Evolutionary conservation across 2,888 invertebrate genomes (phyloP).

Genomic region (Drosophila neutralis): DNA sequence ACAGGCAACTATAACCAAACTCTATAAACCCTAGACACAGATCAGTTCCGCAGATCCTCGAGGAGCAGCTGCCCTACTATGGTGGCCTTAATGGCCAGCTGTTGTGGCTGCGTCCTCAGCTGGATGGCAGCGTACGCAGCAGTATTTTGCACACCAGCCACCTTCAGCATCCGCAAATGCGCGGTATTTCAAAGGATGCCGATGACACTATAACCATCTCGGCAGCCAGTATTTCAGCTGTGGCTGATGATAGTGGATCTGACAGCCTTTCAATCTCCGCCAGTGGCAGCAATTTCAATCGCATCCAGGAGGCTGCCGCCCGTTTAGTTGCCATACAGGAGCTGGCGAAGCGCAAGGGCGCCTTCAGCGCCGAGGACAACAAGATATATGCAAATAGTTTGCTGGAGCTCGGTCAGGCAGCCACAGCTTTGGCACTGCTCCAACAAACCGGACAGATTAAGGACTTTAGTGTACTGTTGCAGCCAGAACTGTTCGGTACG

Average conservation of each 20-base stretch:
- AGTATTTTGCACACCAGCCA: conserved; percentile 39
- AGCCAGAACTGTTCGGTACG: conserved; percentile 77
- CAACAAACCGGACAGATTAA: conserved; percentile 86
- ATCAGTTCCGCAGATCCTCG: conserved; percentile 60
- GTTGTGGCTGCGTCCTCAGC: conserved; percentile 81
- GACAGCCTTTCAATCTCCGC: conserved; percentile 50
- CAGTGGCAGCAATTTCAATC: conserved; percentile 85
- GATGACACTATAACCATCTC: conserved; percentile 85
- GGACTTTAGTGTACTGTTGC: conserved; percentile 85
- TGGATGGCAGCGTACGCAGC: conserved; percentile 58
- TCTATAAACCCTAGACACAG: conserved; percentile 57
- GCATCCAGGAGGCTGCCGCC: conserved; percentile 87
- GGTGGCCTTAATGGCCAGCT: conserved; percentile 90
- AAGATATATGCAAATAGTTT: conserved; percentile 87
- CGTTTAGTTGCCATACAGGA: conserved; percentile 88
- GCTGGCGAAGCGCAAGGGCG: conserved; percentile 87
- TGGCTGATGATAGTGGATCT: conserved; percentile 36
- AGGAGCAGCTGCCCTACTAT: conserved; percentile 87
- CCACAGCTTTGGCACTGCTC: conserved; percentile 86
- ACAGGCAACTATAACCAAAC: conserved; percentile 56
- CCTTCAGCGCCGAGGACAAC: conserved; percentile 86
- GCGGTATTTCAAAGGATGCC: conserved; percentile 47
- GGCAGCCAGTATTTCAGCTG: conserved; percentile 78
- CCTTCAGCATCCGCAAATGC: conserved; percentile 40
- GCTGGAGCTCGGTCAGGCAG: conserved; percentile 86